These are phyloP conservation scores for Athripsodes cinereus DNA, from an alignment of 2,888 invertebrate genomes.

Conservation along the genomic window DNA sequence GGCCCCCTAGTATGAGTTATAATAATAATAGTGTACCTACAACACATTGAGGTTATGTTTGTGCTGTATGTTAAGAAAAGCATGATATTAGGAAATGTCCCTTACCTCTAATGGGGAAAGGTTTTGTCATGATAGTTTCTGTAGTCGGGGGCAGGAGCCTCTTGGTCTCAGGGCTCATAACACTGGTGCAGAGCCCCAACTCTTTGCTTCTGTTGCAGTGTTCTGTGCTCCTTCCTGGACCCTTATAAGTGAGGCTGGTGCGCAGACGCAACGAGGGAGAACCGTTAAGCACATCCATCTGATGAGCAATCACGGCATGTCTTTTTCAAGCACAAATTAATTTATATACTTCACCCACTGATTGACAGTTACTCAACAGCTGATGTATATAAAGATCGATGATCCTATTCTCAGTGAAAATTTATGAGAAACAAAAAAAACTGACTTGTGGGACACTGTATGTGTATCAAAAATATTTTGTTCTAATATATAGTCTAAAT, in stretches of 20 bases:
- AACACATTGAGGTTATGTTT: too few relatives aligned
- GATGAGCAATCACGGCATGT: constrained; percentile 41
- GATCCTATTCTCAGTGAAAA: too few relatives aligned
- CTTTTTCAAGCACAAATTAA: constrained; percentile 31
- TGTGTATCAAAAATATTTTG: too few relatives aligned
- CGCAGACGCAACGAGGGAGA: constrained; percentile 43
- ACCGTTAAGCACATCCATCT: constrained; percentile 44
- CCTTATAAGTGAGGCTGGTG: constrained; percentile 10
- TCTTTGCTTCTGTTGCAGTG: constrained; percentile 39
- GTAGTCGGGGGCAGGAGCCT: constrained; percentile 69
- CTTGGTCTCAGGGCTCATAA: constrained; percentile 63
- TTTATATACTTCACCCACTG: constrained; percentile 6
- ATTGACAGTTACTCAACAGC: constrained; percentile 14
- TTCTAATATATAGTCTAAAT: too few relatives aligned
- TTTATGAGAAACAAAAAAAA: too few relatives aligned
- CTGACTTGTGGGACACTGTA: too few relatives aligned
- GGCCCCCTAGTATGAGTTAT: too few relatives aligned
- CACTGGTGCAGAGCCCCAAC: constrained; percentile 59
- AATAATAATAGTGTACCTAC: too few relatives aligned
- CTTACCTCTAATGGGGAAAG: constrained; percentile 78
- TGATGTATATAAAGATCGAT: constrained; percentile 1
- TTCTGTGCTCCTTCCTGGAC: constrained; percentile 9
- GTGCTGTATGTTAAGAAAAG: too few relatives aligned
- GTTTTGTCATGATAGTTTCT: constrained; percentile 83
- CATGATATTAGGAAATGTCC: not conserved